phyloP scores from a whole-genome alignment of 2,113 vertebrate genomes.

The Myrmecobius fasciatus region DNA sequence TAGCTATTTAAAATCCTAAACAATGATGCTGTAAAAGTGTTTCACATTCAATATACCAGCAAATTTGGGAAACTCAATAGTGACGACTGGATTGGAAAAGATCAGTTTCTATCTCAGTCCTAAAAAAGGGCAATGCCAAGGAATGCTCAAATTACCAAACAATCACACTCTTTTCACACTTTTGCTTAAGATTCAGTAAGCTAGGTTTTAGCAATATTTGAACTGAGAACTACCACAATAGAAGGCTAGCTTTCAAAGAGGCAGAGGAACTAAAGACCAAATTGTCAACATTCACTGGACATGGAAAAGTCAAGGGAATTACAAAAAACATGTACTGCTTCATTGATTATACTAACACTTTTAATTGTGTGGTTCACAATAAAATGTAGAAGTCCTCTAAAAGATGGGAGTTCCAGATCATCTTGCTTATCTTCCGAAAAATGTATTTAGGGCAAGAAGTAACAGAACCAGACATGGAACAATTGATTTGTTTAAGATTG shows the following conservation, averaged over 20 bases:
- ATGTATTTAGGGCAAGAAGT: not conserved
- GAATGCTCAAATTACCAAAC: not conserved
- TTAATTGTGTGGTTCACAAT: not conserved
- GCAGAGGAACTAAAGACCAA: not conserved
- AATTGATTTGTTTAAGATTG: not conserved
- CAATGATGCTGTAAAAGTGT: too few species aligned
- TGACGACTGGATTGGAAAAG: too few species aligned
- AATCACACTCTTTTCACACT: not conserved
- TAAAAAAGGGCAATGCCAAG: not conserved
- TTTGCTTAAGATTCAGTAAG: not conserved
- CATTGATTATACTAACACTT: not conserved
- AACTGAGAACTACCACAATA: not conserved
- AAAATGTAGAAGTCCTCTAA: not conserved
- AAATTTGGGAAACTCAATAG: too few species aligned
- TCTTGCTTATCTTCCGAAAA: not conserved
- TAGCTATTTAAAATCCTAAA: too few species aligned
- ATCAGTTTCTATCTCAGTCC: too few species aligned
- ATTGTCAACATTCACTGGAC: not conserved
- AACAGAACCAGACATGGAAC: not conserved
- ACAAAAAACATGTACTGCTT: not conserved
- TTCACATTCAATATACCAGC: too few species aligned
- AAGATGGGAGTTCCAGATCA: not conserved
- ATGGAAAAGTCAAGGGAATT: not conserved
- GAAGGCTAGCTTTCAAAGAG: not conserved
- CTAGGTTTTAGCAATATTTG: not conserved